Evolutionary conservation across 2,888 invertebrate species (phyloP), one percentile per base, ranked within the genome.

Genomic region (Dioctria rufipes): DNA sequence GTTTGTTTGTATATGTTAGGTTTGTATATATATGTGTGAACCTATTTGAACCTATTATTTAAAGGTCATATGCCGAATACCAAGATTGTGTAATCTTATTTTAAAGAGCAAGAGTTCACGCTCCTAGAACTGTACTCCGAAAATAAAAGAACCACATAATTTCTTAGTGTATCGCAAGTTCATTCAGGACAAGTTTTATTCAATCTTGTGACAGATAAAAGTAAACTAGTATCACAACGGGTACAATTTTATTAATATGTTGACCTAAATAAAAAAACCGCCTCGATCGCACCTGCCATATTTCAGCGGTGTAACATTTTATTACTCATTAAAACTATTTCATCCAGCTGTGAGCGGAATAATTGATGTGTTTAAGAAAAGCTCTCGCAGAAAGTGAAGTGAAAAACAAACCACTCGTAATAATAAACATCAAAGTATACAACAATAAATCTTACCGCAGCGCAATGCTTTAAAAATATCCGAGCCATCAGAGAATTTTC

Each of bases 391-490:
- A n/a, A 73, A 13, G 58, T 73, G 13, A 60, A 58, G 73, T 42
- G 73, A 3, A 73, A 73, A 73, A 73, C 73, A 73, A 73, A 73
- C 60, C 60, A 13, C 54, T 42, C 58, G 13, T 6, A 42, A 73
- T 39, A 73, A 73, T 60, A 73, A 73, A 73, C 73, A 73, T 58
- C 25, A 58, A 39, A 73, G 73, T 58, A 58, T 13, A 60, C 40
- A 71, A 40, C 73, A 60, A 73, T 73, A 73, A 73, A 73, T 73
- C 54, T 73, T 42, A 40, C 54, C 69, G 11, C n/a, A 3, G 69
- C 73, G 71, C 4, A 58, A 25, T 73, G 60, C 40, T 54, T 73
- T 69, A 69, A 69, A 69, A 69, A 69, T 69, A 69, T 11, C 43
- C 54, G 58, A 58, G 58, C 40, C 40, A 73, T 42, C 25, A 54